These are phyloP conservation scores for Ceratosolen solmsi DNA, from an alignment of 1,140 invertebrate species.

Conservation along the genomic window DNA sequence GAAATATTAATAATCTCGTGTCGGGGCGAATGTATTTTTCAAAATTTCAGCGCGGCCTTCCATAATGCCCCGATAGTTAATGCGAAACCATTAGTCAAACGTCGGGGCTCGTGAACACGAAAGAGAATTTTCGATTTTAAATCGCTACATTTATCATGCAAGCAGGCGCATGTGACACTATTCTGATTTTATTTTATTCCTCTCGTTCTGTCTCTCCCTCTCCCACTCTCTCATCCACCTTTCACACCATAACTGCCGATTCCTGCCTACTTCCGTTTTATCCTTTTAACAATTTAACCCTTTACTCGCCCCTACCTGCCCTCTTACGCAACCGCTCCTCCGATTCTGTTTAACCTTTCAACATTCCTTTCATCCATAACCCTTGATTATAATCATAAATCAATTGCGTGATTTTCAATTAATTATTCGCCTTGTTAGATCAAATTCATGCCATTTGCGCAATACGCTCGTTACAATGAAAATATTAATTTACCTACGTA, in stretches of 20 bases:
- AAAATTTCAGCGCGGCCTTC: constrained; percentile 71
- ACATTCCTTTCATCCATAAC: not conserved
- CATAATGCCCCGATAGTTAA: constrained; percentile 74
- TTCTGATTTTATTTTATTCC: constrained; percentile 73
- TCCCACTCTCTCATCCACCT: constrained; percentile 60
- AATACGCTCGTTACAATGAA: not conserved
- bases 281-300: not conserved
- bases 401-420: not conserved
- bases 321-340: constrained; percentile 19
- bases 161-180: constrained; percentile 73
- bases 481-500: no score
- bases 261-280: no score
- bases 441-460: not conserved
- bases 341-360: not conserved
- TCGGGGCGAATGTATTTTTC: constrained; percentile 72
- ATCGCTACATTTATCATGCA: constrained; percentile 75
- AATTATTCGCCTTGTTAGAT: not conserved
- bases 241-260: constrained; percentile 46
- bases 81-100: constrained; percentile 73
- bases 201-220: constrained; percentile 58
- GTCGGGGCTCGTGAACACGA: constrained; percentile 70
- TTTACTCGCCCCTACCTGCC: constrained; percentile 29
- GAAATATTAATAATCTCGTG: constrained; percentile 70
- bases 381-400: not conserved
- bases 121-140: constrained; percentile 75